Evolutionary conservation across 2,797 vertebrate species (phyloP).

Genomic region (Rhinella marina): DNA sequence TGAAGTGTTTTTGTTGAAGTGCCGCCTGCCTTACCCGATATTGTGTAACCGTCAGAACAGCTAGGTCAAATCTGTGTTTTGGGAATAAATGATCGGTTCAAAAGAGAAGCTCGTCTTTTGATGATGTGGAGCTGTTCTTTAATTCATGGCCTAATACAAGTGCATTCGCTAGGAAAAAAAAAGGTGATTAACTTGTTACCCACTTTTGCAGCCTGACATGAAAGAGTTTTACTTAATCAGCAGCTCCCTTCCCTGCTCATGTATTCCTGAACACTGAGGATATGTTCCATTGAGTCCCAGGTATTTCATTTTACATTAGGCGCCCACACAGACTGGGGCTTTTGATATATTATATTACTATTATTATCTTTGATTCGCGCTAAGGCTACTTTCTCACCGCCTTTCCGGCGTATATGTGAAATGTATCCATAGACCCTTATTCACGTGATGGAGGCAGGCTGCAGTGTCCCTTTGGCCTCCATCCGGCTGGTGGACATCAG

Average conservation of each 20-base stretch:
- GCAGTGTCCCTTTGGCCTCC: too few species aligned
- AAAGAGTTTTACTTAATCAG: slow-evolving; percentile 28
- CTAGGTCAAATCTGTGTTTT: slow-evolving; percentile 31
- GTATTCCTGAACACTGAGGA: not conserved
- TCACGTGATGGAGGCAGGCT: too few species aligned
- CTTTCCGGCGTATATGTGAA: too few species aligned
- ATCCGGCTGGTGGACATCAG: too few species aligned
- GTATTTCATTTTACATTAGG: not conserved
- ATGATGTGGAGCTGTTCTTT: slow-evolving; percentile 58
- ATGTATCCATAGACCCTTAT: too few species aligned
- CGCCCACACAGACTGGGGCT: not conserved
- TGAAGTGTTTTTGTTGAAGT: not conserved
- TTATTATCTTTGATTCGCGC: not conserved
- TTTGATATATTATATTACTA: slow-evolving; percentile 8
- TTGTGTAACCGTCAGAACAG: not conserved
- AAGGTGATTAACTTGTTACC: slow-evolving; percentile 48
- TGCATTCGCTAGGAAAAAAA: slow-evolving; percentile 2
- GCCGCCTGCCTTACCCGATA: not conserved
- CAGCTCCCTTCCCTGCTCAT: slow-evolving; percentile 7
- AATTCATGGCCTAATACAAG: slow-evolving; percentile 54
- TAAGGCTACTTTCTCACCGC: too few species aligned
- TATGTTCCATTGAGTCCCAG: not conserved
- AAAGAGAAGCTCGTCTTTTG: slow-evolving; percentile 61
- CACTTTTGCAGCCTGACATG: slow-evolving; percentile 17
- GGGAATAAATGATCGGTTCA: slow-evolving; percentile 40